Evolutionary conservation across 1,140 invertebrate species (phyloP).

Genomic region (Archegozetes longisetosus): DNA sequence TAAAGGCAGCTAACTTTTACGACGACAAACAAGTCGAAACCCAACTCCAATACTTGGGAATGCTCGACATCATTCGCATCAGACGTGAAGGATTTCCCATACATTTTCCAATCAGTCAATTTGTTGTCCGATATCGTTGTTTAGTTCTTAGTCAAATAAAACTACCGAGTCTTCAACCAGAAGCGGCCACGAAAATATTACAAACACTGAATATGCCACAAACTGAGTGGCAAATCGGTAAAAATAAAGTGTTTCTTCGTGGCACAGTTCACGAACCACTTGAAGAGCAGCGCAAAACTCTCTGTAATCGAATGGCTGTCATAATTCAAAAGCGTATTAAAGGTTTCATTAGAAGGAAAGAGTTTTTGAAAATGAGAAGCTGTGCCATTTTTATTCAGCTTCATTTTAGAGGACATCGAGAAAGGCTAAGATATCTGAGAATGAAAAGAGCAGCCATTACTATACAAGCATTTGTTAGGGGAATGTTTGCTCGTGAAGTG

Average conservation of each 20-base stretch:
- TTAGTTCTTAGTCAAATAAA: constrained; percentile 18
- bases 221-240: constrained; percentile 78
- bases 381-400: constrained; percentile 66
- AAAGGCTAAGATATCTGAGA: constrained; percentile 60
- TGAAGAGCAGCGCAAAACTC: constrained; percentile 53
- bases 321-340: constrained; percentile 62
- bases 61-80: constrained; percentile 89
- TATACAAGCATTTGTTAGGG: constrained; percentile 67
- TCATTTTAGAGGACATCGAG: constrained; percentile 68
- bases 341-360: constrained; percentile 44
- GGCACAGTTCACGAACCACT: constrained; percentile 68
- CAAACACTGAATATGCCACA: constrained; percentile 41
- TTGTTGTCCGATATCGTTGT: constrained; percentile 60
- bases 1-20: constrained; percentile 68
- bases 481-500: constrained; percentile 65
- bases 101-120: constrained; percentile 59
- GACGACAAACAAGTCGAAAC: constrained; percentile 66
- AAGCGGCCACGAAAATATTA: constrained; percentile 27
- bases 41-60: constrained; percentile 80
- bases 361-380: constrained; percentile 46
- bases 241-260: constrained; percentile 72
- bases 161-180: neutral
- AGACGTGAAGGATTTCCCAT: constrained; percentile 67
- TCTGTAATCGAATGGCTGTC: constrained; percentile 51
- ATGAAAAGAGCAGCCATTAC: constrained; percentile 67